Evolutionary conservation across 1,140 invertebrate genomes (phyloP).

Genomic region (Calephelis nemesis): DNA sequence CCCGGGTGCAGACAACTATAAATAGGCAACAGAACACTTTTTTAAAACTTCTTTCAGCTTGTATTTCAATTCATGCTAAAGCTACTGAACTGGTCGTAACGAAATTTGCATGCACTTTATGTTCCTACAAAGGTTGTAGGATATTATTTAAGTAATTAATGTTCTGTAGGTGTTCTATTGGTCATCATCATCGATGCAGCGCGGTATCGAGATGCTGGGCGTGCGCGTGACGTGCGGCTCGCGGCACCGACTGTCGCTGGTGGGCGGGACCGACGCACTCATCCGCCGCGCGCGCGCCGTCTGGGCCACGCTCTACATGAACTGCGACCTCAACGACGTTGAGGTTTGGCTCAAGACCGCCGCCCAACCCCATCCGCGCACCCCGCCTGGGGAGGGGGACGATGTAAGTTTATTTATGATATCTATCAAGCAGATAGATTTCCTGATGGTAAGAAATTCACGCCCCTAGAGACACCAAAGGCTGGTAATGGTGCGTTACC

Average conservation of each 20-base stretch:
- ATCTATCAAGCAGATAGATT: conserved; percentile 50
- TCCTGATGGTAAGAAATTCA: too few species aligned
- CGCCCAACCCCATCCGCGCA: conserved; percentile 31
- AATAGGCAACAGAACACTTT: too few species aligned
- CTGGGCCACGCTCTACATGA: conserved; percentile 96
- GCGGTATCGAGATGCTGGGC: conserved; percentile 95
- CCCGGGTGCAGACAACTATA: too few species aligned
- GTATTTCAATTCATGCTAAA: too few species aligned
- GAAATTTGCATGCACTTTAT: too few species aligned
- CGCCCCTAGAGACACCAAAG: not conserved
- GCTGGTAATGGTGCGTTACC: too few species aligned
- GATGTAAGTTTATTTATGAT: conserved; percentile 39
- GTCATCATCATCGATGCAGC: conserved; percentile 98
- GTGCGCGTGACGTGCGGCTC: conserved; percentile 92
- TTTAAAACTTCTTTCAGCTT: too few species aligned
- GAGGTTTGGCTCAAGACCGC: conserved; percentile 94
- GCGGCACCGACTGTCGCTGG: conserved; percentile 88
- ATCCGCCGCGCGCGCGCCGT: conserved; percentile 91
- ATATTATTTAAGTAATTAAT: too few species aligned
- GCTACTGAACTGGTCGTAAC: too few species aligned
- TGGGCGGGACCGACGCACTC: conserved; percentile 90
- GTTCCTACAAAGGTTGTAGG: too few species aligned
- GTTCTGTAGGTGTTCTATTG: conserved; percentile 92
- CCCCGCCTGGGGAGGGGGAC: conserved; percentile 42
- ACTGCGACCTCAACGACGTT: conserved; percentile 93